phyloP scores from a whole-genome alignment of 2,797 vertebrate genomes.

The Gymnoscopelus microlampas region DNA sequence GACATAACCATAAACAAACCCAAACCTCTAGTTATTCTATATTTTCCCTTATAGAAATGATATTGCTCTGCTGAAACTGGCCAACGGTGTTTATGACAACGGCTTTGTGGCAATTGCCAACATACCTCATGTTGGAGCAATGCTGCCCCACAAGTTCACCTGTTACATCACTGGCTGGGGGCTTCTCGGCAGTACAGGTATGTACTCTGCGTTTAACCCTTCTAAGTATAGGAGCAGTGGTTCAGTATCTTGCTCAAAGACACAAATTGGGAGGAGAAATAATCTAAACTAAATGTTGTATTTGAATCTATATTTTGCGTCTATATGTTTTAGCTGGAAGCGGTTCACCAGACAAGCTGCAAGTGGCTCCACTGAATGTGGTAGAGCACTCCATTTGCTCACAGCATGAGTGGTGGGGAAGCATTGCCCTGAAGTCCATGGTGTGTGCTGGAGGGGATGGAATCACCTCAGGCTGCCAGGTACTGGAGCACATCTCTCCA shows the following conservation, averaged over 20 bases:
- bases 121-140: conserved; percentile 50
- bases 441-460: conserved; percentile 81
- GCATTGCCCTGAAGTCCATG: conserved; percentile 63
- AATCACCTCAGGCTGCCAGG: conserved; percentile 73
- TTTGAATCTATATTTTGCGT: not conserved
- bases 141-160: conserved; percentile 61
- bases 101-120: conserved; percentile 55
- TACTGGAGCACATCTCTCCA: conserved; percentile 34
- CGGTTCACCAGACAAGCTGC: conserved; percentile 46
- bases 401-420: conserved; percentile 73
- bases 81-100: conserved; percentile 51
- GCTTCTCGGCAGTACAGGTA: conserved; percentile 56
- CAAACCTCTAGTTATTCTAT: not conserved
- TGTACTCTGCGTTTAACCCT: no score
- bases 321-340: conserved; percentile 30
- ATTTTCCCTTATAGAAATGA: conserved; percentile 58
- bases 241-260: no score
- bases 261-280: not conserved
- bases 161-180: conserved; percentile 79
- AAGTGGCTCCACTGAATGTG: conserved; percentile 67
- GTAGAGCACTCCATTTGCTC: conserved; percentile 75
- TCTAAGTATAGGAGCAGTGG: no score
- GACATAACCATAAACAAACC: no score
- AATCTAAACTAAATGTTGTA: not conserved
- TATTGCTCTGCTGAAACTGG: conserved; percentile 68